Evolutionary conservation across 2,113 vertebrate genomes (phyloP), one percentile per base, ranked within the genome.

Genomic region (Speoplatyrhinus poulsoni): DNA sequence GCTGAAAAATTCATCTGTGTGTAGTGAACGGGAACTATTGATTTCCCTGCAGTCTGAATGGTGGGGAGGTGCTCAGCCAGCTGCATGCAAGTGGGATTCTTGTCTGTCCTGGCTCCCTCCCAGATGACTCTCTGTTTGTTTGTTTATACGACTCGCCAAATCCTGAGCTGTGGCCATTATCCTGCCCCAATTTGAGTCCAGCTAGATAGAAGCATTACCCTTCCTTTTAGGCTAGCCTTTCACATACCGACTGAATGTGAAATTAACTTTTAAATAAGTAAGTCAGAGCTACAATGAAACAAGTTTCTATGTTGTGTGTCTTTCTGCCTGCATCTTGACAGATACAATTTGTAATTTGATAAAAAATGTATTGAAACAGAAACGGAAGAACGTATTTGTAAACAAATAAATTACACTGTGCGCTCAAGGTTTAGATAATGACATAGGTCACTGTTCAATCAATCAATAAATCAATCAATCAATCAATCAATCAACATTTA

Each of bases 1-100:
- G 17, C 64, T 60, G 69, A 88, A 84, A 85, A 86, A 87, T 75
- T 86, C 72, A 85, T 90, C 78, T 85, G 70, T 87, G 75, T 83
- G 85, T 88, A 80, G 46, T 46, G 66, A 76, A 84, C 36, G 86
- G 79, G 87, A 81, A 81, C 68, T 90, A 90, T 88, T 90, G 86
- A 90, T 89, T 88, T 84, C 79, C 60, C 73, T 79, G 82, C 74
- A 80, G 83, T 76, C 79, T 85, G 82, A 81, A 84, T 73, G 76
- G 78, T 81, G 70, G 67, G 75, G 81, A 83, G 82, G 79, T 77
- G 79, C 75, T 85, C 75, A 70, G 71, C 72, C 50, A 72, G 76
- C 48, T 46, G 41, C 75, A 67, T 61, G 54, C 70, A 81, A 73
- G 80, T 72, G 80, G 76, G 77, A 81, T 72, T 85, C 79, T 75